Evolutionary conservation across 2,113 vertebrate species (phyloP).

Genomic region (Pollimyrus isidori): DNA sequence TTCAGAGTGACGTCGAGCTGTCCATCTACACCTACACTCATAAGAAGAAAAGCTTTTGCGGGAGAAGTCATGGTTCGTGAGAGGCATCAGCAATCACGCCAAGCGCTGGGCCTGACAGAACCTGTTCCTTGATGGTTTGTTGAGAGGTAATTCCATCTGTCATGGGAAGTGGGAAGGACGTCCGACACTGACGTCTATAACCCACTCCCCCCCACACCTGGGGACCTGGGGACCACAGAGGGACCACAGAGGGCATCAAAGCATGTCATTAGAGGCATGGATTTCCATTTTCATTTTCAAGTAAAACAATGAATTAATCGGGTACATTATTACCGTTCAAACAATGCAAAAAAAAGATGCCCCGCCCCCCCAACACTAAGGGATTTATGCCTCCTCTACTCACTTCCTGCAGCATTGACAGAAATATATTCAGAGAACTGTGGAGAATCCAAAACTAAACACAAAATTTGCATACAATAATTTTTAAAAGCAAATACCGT

Average conservation of each 20-base stretch:
- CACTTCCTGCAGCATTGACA: background rate
- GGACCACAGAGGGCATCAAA: background rate
- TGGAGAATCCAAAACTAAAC: background rate
- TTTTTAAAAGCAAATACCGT: background rate
- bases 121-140: conserved; percentile 4
- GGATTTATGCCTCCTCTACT: background rate
- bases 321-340: background rate
- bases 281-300: background rate
- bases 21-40: background rate
- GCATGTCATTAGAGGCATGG: background rate
- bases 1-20: background rate
- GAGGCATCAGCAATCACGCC: background rate
- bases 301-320: background rate
- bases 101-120: conserved; percentile 16
- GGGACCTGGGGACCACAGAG: background rate
- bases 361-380: background rate
- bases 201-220: background rate
- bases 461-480: background rate
- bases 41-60: background rate
- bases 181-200: background rate
- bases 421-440: background rate
- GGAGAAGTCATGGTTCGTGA: background rate
- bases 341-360: background rate
- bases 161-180: conserved; percentile 1
- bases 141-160: conserved; percentile 23